Evolutionary conservation across 1,140 invertebrate species (phyloP).

Genomic region (Lutraria rhynchaena): DNA sequence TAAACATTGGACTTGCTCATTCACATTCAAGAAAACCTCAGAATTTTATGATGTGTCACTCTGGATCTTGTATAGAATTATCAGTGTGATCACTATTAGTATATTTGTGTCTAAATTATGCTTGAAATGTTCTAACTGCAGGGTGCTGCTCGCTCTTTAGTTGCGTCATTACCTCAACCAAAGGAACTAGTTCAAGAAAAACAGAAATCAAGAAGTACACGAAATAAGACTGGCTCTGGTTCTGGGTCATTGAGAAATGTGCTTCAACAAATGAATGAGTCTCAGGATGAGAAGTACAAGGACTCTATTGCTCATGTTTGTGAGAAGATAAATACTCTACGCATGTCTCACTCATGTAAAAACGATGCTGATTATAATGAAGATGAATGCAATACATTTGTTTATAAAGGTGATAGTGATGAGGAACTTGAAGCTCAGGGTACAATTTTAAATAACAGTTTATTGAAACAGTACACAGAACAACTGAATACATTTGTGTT

Average conservation of each 20-base stretch:
- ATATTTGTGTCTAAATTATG: too few species aligned
- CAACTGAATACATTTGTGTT: conserved; percentile 55
- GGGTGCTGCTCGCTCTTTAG: too few species aligned
- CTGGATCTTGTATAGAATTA: too few species aligned
- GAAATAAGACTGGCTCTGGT: not conserved
- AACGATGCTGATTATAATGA: not conserved
- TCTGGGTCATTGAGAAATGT: conserved; percentile 42
- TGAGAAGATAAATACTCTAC: conserved; percentile 40
- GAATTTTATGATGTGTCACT: too few species aligned
- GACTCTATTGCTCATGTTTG: conserved; percentile 42
- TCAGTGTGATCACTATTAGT: too few species aligned
- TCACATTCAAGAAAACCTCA: too few species aligned
- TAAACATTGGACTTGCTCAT: too few species aligned
- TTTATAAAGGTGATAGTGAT: conserved; percentile 55
- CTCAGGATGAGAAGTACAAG: conserved; percentile 29
- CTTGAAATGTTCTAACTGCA: too few species aligned
- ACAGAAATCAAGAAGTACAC: not conserved
- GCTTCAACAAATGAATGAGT: conserved; percentile 34
- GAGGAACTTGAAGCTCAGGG: conserved; percentile 49
- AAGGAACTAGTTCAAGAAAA: conserved; percentile 36
- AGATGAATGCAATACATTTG: conserved; percentile 33
- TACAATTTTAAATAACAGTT: conserved; percentile 36
- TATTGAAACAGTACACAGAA: conserved; percentile 50
- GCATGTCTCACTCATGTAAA: not conserved
- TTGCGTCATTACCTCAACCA: conserved; percentile 9